Evolutionary conservation across 2,113 vertebrate genomes (phyloP).

Genomic region (Cephalopterus ornatus): DNA sequence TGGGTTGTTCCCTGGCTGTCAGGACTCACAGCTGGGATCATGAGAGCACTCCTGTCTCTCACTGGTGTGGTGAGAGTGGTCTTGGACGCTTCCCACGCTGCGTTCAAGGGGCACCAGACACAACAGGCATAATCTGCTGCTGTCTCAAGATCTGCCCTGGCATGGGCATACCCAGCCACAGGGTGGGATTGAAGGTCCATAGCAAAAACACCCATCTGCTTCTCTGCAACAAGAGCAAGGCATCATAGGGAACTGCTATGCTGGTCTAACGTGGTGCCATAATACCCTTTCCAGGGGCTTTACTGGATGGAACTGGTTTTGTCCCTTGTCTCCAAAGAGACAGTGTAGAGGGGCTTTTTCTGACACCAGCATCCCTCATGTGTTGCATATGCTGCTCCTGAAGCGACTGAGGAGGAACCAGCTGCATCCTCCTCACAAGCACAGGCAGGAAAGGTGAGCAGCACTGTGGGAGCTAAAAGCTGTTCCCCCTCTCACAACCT

Average conservation of each 20-base stretch:
- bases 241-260: neutral
- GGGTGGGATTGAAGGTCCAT: neutral
- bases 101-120: neutral
- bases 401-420: rapidly evolving
- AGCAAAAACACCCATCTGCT: neutral
- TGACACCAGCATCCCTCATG: neutral
- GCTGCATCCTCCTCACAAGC: neutral
- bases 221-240: neutral
- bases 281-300: neutral
- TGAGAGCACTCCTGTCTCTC: neutral
- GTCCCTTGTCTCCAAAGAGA: neutral
- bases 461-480: rapidly evolving
- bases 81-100: neutral
- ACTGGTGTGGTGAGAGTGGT: neutral
- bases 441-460: neutral
- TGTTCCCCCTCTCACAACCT: neutral
- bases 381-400: neutral
- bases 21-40: neutral
- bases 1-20: neutral
- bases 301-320: neutral
- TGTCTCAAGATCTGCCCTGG: neutral
- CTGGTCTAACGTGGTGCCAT: neutral
- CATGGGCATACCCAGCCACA: neutral
- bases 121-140: neutral
- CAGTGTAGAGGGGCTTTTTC: rapidly evolving